Base-by-base conservation (phyloP, 2,797 vertebrate species). In the Sylvia borin region DNA sequence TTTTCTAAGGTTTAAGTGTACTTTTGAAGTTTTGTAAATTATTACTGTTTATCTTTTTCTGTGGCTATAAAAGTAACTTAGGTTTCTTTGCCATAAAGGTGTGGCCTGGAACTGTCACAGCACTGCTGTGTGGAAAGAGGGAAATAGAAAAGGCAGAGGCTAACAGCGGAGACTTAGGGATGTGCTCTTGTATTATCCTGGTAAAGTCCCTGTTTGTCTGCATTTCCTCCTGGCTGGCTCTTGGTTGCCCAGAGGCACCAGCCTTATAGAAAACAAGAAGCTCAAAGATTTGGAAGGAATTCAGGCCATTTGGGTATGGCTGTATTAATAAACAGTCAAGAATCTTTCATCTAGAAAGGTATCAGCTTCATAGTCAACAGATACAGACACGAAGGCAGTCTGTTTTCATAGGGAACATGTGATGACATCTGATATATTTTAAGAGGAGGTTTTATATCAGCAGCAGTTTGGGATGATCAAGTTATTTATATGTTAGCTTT, bases 361-460 rank as follows among this genome's bases (percentile, higher is more conserved):
- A 70, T 42, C 47, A 57, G 50, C 48, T 88, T 75, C 60, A 38
- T 11, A 62, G 55, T 27, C 76, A 88, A 27, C 38, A 66, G 62
- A 53, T 60, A 90, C 13, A 16, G 73, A 48, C 55, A 73, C 0
- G 1, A 79, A 66, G 71, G 45, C 48, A 5, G 8, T 27, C 68
- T 75, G 53, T 85, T 90, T 75, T 58, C 65, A 61, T 4, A 64
- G 57, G 50, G 21, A 93, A 62, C 86, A 76, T 6, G 1, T 67
- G 82, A 72, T 89, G 81, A 76, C 27, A 86, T 64, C 34, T 66
- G 73, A 91, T 86, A 78, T 48, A 76, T 40, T 87, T 92, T 55
- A 85, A 51, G 42, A 93, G n/a, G 32, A 75, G 60, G 36, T 82
- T 95, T 93, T 82, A 60, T 93, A 95, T 87, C 92, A 87, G 45